A percentile compares a stretch with the other conserved stretches of the same genome.
Conservation (phyloP, 2,113 vertebrate genomes). For the Suricata suricatta region DNA sequence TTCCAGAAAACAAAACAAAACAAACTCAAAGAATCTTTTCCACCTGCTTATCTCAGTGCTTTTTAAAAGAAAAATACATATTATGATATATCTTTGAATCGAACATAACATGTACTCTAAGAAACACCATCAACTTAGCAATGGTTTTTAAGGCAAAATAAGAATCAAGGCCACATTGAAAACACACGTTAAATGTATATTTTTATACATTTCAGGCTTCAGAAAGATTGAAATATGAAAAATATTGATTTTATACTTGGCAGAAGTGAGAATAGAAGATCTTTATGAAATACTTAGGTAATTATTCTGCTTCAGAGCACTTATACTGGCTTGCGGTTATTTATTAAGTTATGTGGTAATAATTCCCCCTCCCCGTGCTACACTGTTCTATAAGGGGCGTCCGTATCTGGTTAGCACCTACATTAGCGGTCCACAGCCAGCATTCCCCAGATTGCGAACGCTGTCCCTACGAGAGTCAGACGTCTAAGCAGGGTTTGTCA, state of each 20-base stretch:
- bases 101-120: not conserved
- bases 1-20: not conserved
- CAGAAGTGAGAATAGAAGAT: not conserved
- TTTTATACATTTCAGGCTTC: not conserved
- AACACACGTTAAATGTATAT: not conserved
- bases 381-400: not conserved
- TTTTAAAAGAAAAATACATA: not conserved
- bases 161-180: not conserved
- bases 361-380: not conserved
- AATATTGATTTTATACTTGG: not conserved
- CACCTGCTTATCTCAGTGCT: not conserved
- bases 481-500: not conserved
- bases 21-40: not conserved
- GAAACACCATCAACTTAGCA: not conserved
- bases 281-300: not conserved
- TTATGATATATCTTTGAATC: not conserved
- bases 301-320: not conserved
- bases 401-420: not conserved
- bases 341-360: not conserved
- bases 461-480: not conserved
- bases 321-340: not conserved
- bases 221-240: not conserved
- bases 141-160: not conserved
- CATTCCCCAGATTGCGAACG: not conserved
- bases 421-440: not conserved